Evolutionary conservation across 2,113 vertebrate genomes (phyloP), one percentile per base, ranked within the genome.

Genomic region (Salvator merianae): DNA sequence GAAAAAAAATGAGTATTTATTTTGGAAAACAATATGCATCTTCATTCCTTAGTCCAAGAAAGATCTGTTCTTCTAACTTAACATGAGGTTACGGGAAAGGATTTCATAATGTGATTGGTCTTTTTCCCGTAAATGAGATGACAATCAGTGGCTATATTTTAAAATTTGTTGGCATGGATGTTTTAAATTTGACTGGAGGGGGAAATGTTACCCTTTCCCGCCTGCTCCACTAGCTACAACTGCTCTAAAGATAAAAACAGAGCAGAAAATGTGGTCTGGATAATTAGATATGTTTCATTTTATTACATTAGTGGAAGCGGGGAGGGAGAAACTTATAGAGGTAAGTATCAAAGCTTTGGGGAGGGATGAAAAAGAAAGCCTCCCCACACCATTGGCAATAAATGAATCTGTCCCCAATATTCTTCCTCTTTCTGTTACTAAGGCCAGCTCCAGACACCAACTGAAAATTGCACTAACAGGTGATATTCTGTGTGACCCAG

Each of bases 101-200:
- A 68, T 75, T 91, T 93, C 91, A 83, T 85, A 75, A 63, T 89
- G 32, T 63, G 86, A 86, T 86, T 93, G 91, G 88, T 88, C 36
- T 89, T 32, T 24, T 63, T 32, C 53, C 86, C 86, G 85, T 89
- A 93, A 93, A 82, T 80, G 84, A 91, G 92, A 90, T 91, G 91
- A 86, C 79, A 79, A 90, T 91, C 92, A 93, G 91, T 90, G 89
- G 91, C 92, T 93, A 92, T 92, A 92, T 88, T 84, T 93, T 92
- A 92, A 93, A 93, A 92, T 91, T 92, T 93, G 86, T 92, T 92
- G 90, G 59, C 88, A 91, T 86, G 86, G 81, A 88, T 88, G 91
- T 83, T 92, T 90, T 84, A 83, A 90, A 90, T 89, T 92, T 92
- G 93, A 86, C 87, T 89, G 92, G 16, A 22, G 69, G n/a, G 0